These are phyloP conservation scores for Bothrops jararaca DNA, from an alignment of 2,113 vertebrate genomes.

Conservation along the genomic window DNA sequence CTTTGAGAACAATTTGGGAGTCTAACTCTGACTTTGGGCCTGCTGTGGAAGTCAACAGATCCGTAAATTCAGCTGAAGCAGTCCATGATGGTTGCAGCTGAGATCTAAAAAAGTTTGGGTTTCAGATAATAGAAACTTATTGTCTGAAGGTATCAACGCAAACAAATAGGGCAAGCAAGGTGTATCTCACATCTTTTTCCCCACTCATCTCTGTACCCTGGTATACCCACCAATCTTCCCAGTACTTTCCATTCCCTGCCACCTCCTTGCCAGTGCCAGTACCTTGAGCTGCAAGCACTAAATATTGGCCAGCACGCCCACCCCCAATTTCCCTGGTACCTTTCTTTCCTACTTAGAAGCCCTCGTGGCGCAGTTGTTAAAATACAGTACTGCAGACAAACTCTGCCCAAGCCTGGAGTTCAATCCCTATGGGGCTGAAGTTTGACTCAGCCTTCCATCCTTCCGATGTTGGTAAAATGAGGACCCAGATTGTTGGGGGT, in stretches of 20 bases:
- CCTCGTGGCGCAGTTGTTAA: not conserved
- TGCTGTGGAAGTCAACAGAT: not conserved
- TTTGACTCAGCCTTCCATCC: not conserved
- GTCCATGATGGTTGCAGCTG: not conserved
- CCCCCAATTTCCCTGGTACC: not conserved
- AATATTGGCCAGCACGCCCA: not conserved
- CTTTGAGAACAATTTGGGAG: not conserved
- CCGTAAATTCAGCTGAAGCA: not conserved
- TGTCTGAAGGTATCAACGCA: not conserved
- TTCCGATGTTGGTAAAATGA: not conserved
- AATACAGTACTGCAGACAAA: not conserved
- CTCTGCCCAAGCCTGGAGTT: not conserved
- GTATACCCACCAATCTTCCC: not conserved
- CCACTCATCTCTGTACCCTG: not conserved
- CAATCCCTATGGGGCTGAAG: not conserved
- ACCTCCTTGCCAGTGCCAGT: not conserved
- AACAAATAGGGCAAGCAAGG: not conserved
- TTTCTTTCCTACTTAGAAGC: not conserved
- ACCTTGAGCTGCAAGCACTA: not conserved
- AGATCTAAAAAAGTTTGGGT: not conserved
- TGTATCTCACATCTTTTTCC: not conserved
- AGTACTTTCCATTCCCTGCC: not conserved
- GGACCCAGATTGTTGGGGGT: not conserved
- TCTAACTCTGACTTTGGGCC: not conserved
- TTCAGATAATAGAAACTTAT: not conserved